Evolutionary conservation across 2,888 invertebrate genomes (phyloP).

Genomic region (Cataglyphis altisquamis): DNA sequence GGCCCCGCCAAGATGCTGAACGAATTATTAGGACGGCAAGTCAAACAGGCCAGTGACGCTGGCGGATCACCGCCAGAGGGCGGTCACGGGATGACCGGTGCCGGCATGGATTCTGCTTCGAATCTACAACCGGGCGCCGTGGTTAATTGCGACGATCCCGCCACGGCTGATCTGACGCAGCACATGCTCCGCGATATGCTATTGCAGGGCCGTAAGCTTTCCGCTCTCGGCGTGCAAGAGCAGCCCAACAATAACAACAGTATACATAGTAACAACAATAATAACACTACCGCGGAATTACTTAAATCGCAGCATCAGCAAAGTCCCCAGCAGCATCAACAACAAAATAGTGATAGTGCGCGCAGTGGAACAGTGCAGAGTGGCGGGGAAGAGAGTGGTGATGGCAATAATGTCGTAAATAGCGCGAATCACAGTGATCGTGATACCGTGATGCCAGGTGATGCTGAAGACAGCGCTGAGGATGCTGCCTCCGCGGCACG

Average conservation of each 20-base stretch:
- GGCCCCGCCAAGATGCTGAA: slow-evolving; percentile 96
- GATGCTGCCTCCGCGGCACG: slow-evolving; percentile 86
- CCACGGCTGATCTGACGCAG: slow-evolving; percentile 89
- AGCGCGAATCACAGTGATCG: slow-evolving; percentile 83
- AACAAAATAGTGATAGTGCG: slow-evolving; percentile 84
- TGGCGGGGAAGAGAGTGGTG: slow-evolving; percentile 85
- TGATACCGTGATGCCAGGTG: slow-evolving; percentile 84
- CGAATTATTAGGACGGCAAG: slow-evolving; percentile 94
- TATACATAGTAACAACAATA: slow-evolving; percentile 87
- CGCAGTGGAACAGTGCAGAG: slow-evolving; percentile 85
- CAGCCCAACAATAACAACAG: slow-evolving; percentile 88
- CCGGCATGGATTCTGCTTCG: slow-evolving; percentile 85
- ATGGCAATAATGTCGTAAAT: slow-evolving; percentile 82
- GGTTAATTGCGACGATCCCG: slow-evolving; percentile 88
- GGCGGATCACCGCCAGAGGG: slow-evolving; percentile 87
- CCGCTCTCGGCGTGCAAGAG: slow-evolving; percentile 91
- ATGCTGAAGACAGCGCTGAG: slow-evolving; percentile 85
- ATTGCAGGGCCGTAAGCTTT: slow-evolving; percentile 93
- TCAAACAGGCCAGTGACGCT: slow-evolving; percentile 90
- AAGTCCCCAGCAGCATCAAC: slow-evolving; percentile 82
- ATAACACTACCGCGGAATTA: slow-evolving; percentile 87
- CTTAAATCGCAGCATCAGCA: slow-evolving; percentile 87
- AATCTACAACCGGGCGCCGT: slow-evolving; percentile 86
- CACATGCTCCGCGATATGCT: slow-evolving; percentile 96
- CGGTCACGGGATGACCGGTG: slow-evolving; percentile 87